Conservation (phyloP, 2,888 invertebrate genomes). For the Oconnorella tubifera region DNA sequence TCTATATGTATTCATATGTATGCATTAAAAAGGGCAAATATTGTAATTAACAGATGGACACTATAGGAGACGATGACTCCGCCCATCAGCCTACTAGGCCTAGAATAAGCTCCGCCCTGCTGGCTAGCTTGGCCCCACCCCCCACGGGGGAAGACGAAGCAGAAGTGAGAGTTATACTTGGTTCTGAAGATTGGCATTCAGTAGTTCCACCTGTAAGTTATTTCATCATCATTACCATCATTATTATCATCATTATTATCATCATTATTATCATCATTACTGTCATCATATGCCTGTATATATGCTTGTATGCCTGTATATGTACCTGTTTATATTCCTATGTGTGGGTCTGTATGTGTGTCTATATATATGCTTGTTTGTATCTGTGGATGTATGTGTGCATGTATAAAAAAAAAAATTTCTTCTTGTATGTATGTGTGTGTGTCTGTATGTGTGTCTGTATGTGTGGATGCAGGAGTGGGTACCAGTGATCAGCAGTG, state of each 20-base stretch:
- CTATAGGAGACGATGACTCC: too few species aligned
- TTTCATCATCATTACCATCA: too few species aligned
- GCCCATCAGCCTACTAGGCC: too few species aligned
- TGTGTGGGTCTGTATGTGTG: constrained; percentile 13
- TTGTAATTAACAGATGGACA: too few species aligned
- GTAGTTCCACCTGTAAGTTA: constrained; percentile 63
- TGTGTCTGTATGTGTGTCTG: constrained; percentile 11
- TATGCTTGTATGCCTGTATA: too few species aligned
- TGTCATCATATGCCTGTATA: too few species aligned
- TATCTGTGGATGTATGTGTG: constrained; percentile 8
- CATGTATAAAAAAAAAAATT: too few species aligned
- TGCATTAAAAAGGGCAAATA: too few species aligned
- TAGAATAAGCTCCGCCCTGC: constrained; percentile 12
- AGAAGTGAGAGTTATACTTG: constrained; percentile 14
- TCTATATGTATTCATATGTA: too few species aligned
- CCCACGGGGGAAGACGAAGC: constrained; percentile 22
- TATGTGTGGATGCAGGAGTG: constrained; percentile 62
- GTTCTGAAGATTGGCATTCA: constrained; percentile 61
- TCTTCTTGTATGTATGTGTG: constrained; percentile 16
- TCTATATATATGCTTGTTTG: constrained; percentile 1
- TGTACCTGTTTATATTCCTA: constrained; percentile 8
- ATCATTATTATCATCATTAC: too few species aligned
- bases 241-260: too few species aligned
- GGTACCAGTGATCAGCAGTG: constrained; percentile 82
- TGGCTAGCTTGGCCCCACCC: constrained; percentile 26